Conservation (phyloP, 2,888 invertebrate species). For the Drosophila siamana region DNA sequence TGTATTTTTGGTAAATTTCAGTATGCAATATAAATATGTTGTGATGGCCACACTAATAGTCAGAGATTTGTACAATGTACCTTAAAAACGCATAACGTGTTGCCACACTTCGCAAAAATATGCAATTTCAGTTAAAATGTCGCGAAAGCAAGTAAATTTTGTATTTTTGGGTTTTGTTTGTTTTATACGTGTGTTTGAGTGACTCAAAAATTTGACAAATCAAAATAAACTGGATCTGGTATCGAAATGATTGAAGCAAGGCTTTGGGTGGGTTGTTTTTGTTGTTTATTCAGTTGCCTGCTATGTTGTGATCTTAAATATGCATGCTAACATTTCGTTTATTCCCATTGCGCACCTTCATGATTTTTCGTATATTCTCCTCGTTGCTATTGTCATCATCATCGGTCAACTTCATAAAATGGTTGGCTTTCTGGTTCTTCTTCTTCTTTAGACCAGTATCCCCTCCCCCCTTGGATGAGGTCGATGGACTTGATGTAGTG, state of each 20-base stretch:
- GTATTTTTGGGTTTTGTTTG: conserved; percentile 24
- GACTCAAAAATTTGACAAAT: conserved; percentile 49
- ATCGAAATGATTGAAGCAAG: conserved; percentile 37
- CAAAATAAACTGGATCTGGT: conserved; percentile 38
- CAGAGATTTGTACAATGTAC: not conserved
- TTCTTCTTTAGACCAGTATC: conserved; percentile 5
- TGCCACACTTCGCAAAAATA: not conserved
- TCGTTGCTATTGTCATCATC: not conserved
- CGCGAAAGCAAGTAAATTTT: conserved; percentile 32
- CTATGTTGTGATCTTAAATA: conserved; percentile 19
- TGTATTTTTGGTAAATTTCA: not conserved
- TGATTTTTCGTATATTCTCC: not conserved
- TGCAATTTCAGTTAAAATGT: not conserved
- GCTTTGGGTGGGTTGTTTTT: not conserved
- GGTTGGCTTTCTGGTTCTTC: not conserved
- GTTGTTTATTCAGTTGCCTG: conserved; percentile 10
- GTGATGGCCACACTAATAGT: not conserved
- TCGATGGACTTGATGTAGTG: not conserved
- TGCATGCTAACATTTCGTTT: conserved; percentile 3
- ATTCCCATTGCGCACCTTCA: not conserved
- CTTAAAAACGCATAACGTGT: not conserved
- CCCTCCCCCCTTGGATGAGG: not conserved
- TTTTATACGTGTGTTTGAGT: conserved; percentile 18
- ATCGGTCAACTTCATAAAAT: conserved; percentile 2
- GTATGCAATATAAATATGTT: too few relatives aligned